Evolutionary conservation across 2,113 vertebrate species (phyloP), one percentile per base, ranked within the genome.

Genomic region (Cariama cristata): DNA sequence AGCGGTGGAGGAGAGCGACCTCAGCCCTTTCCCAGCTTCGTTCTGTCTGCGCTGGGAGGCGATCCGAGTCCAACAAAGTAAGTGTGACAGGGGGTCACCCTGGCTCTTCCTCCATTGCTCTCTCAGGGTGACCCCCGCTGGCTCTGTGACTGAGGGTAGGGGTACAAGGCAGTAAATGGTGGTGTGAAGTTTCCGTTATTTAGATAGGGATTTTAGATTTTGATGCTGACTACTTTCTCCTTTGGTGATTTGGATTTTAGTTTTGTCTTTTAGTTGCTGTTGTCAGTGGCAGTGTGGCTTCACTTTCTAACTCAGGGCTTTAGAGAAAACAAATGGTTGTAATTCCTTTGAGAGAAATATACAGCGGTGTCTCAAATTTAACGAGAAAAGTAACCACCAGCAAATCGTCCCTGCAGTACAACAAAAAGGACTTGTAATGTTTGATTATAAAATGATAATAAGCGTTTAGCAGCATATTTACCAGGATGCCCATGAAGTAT

Each of bases 71-170:
- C 56, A 19, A 33, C 38, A 40, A 76, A 88, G 77, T 68, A 21
- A 27, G 50, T 16, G 63, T 73, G 79, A 62, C 74, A 38, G 66
- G 12, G 52, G 26, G 64, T 81, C 66, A 89, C 74, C 60, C 80
- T 93, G 62, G 13, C 32, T 77, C 69, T 89, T 24, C 52, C 27
- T 68, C 17, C 62, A 26, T 52, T 85, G 91, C 71, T 96, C 93
- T 81, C 92, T 77, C 77, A 93, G 85, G 80, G 88, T 96, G 64
- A 95, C 80, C 71, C 53, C 94, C 8, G 1, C 38, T 5, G 30
- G 17, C 22, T 77, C 64, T 58, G 18, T 69, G 67, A 26, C 75
- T 38, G 35, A 38, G 32, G 33, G 20, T 35, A 8, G 15, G 45
- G 53, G 55, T 42, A 19, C 14, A 32, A 73, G 45, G n/a, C 17